A percentile compares a stretch with the other conserved stretches of the same genome.
Evolutionary conservation across 2,113 vertebrate species (phyloP).

Genomic region (Protobothrops mucrosquamatus): DNA sequence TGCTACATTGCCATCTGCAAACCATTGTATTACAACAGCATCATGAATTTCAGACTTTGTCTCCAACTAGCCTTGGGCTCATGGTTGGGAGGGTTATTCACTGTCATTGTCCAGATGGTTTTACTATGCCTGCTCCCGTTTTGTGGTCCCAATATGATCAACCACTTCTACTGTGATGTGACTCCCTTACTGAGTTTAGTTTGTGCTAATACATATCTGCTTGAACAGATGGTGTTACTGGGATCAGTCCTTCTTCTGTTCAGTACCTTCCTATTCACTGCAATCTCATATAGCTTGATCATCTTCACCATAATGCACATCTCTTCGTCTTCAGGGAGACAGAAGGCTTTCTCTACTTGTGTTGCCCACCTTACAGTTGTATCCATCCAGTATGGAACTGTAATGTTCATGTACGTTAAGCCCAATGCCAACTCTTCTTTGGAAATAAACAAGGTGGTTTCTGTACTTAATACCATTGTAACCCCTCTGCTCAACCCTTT

Average conservation of each 20-base stretch:
- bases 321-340: not conserved
- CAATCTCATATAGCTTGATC: not conserved
- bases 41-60: constrained; percentile 1
- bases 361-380: constrained; percentile 10
- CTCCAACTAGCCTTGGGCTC: constrained; percentile 5
- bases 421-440: not conserved
- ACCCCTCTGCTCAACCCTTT: constrained; percentile 16
- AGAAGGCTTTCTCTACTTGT: not conserved
- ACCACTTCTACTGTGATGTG: constrained; percentile 25
- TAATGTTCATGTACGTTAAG: constrained; percentile 19
- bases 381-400: constrained; percentile 6
- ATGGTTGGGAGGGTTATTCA: constrained; percentile 11
- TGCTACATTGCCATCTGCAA: constrained; percentile 15
- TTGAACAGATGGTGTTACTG: not conserved
- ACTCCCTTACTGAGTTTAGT: not conserved
- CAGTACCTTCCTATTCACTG: constrained; percentile 7
- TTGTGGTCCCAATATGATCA: constrained; percentile 14
- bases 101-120: constrained; percentile 4
- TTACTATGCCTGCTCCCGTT: not conserved
- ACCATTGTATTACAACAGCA: not conserved
- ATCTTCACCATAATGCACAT: not conserved
- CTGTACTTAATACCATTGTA: constrained; percentile 13
- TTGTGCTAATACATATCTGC: not conserved
- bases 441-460: constrained; percentile 20
- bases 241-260: constrained; percentile 4